Percentiles rank a stretch among this genome's conserved stretches.
Evolutionary conservation across 1,140 invertebrate species (phyloP).

Genomic region (Streblospio benedicti): DNA sequence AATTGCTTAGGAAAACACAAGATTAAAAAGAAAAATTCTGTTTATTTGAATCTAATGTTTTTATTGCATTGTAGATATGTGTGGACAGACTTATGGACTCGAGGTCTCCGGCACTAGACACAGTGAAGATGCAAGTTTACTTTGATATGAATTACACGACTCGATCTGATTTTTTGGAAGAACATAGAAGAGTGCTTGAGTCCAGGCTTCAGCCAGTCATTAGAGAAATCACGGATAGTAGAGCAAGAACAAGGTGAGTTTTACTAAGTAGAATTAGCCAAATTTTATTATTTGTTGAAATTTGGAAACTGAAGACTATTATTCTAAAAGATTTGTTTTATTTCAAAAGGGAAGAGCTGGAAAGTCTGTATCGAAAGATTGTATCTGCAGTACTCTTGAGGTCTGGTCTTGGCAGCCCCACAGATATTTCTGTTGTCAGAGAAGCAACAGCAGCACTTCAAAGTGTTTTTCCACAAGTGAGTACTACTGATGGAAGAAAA

Average conservation of each 20-base stretch:
- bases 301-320: not conserved
- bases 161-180: constrained; percentile 49
- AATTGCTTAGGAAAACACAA: no score
- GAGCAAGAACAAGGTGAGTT: constrained; percentile 43
- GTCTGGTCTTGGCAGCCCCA: constrained; percentile 47
- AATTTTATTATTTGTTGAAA: no score
- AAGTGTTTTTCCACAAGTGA: constrained; percentile 63
- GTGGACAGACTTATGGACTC: constrained; percentile 44
- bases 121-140: constrained; percentile 59
- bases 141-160: constrained; percentile 61
- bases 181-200: constrained; percentile 46
- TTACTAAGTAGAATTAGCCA: no score
- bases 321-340: not conserved
- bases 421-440: constrained; percentile 50
- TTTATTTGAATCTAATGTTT: no score
- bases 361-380: constrained; percentile 48
- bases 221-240: constrained; percentile 45
- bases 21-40: no score
- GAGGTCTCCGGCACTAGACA: constrained; percentile 45
- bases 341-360: constrained; percentile 47
- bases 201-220: constrained; percentile 45
- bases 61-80: constrained; percentile 44
- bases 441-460: constrained; percentile 58
- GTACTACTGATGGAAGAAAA: no score
- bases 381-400: constrained; percentile 45